phyloP scores from a whole-genome alignment of 2,888 invertebrate species.

The Euplagia quadripunctaria region DNA sequence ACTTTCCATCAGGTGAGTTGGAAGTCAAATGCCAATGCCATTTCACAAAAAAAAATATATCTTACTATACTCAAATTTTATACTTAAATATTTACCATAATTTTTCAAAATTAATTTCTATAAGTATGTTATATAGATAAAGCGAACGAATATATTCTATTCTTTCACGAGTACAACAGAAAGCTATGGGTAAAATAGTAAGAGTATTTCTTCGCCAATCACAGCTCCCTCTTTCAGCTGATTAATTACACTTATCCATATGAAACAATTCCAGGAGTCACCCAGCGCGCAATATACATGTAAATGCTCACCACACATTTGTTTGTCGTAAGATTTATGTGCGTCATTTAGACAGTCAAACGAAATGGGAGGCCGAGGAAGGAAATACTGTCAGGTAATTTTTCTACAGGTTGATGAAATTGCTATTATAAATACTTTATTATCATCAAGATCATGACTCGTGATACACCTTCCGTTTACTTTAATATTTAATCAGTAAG shows the following conservation, averaged over 20 bases:
- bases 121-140: background rate
- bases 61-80: no score
- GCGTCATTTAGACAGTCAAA: slow-evolving; percentile 56
- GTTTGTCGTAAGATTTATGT: slow-evolving; percentile 53
- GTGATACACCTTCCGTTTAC: no score
- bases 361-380: slow-evolving; percentile 29
- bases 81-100: no score
- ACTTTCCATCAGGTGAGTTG: no score
- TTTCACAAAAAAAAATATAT: no score
- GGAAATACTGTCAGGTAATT: slow-evolving; percentile 37
- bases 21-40: no score
- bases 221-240: background rate
- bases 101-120: no score
- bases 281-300: slow-evolving; percentile 57
- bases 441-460: slow-evolving; percentile 30
- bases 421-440: slow-evolving; percentile 42
- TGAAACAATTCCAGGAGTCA: slow-evolving; percentile 7
- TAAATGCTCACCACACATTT: slow-evolving; percentile 57
- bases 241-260: slow-evolving; percentile 7
- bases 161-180: background rate
- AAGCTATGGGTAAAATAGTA: background rate
- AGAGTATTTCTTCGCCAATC: background rate
- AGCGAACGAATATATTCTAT: background rate
- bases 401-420: slow-evolving; percentile 35
- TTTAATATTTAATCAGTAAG: no score